Evolutionary conservation across 2,797 vertebrate species (phyloP).

Genomic region (Crocidura indochinensis): DNA sequence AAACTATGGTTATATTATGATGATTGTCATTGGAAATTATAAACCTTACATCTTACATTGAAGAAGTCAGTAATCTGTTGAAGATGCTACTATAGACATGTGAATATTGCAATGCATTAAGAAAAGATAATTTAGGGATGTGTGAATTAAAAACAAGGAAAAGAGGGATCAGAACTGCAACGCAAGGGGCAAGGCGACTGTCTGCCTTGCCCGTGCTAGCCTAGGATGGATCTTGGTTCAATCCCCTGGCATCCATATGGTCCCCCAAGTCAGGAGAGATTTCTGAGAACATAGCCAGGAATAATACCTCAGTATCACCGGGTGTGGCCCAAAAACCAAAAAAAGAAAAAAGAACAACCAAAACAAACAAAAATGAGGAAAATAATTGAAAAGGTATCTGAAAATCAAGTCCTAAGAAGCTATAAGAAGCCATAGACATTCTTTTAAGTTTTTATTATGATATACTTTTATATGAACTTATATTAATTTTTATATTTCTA

Average conservation of each 20-base stretch:
- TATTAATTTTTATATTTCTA: neutral
- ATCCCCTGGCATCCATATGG: no score
- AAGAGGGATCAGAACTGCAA: neutral
- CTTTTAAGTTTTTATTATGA: neutral
- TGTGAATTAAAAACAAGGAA: neutral
- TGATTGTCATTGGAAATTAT: conserved; percentile 69
- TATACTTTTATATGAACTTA: neutral
- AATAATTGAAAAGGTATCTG: conserved; percentile 41
- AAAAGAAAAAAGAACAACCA: neutral
- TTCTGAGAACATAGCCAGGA: no score
- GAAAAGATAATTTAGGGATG: conserved; percentile 31
- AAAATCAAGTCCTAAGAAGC: conserved; percentile 4
- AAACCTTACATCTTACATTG: conserved; percentile 58
- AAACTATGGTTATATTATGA: conserved; percentile 59
- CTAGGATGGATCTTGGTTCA: no score
- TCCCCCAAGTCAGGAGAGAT: no score
- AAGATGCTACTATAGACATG: neutral
- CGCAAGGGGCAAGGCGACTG: no score
- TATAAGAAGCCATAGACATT: neutral
- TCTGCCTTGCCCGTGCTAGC: no score
- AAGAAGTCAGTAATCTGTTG: conserved; percentile 42
- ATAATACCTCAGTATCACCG: no score
- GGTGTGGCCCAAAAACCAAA: no score
- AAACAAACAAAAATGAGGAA: conserved; percentile 15
- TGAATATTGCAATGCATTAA: neutral